These are phyloP conservation scores for Aulostomus chinensis DNA, from an alignment of 2,797 vertebrate genomes.

Conservation along the genomic window DNA sequence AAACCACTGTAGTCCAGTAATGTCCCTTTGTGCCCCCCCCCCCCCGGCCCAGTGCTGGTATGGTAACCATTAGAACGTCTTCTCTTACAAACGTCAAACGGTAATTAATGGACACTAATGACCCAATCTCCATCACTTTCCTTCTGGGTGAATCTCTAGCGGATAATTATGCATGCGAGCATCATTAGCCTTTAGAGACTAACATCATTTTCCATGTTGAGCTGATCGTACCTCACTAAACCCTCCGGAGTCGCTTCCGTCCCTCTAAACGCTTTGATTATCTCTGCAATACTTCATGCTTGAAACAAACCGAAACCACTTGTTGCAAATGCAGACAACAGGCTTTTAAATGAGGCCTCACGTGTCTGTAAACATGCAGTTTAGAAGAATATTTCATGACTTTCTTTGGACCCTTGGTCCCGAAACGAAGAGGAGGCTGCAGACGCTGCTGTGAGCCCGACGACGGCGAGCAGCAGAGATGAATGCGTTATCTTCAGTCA, in stretches of 20 bases:
- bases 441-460: too few species aligned
- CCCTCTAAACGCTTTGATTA: too few species aligned
- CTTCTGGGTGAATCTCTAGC: constrained; percentile 41
- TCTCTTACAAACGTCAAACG: constrained; percentile 48
- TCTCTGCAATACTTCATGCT: too few species aligned
- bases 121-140: constrained; percentile 42
- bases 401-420: too few species aligned
- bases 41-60: constrained; percentile 4
- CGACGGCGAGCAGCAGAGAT: too few species aligned
- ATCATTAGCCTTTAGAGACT: constrained; percentile 52
- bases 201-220: constrained; percentile 48
- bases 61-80: constrained; percentile 29
- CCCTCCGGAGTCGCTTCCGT: neutral
- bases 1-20: constrained; percentile 10
- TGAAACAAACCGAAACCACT: too few species aligned
- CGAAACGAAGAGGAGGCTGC: too few species aligned
- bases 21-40: neutral
- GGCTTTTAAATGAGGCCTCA: too few species aligned
- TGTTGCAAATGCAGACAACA: too few species aligned
- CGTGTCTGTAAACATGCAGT: too few species aligned
- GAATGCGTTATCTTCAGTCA: too few species aligned
- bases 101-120: constrained; percentile 65
- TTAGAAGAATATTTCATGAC: too few species aligned
- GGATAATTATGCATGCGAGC: constrained; percentile 46
- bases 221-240: constrained; percentile 51